These are phyloP conservation scores for Pterostichus madidus DNA, from an alignment of 2,888 invertebrate genomes.

Conservation along the genomic window DNA sequence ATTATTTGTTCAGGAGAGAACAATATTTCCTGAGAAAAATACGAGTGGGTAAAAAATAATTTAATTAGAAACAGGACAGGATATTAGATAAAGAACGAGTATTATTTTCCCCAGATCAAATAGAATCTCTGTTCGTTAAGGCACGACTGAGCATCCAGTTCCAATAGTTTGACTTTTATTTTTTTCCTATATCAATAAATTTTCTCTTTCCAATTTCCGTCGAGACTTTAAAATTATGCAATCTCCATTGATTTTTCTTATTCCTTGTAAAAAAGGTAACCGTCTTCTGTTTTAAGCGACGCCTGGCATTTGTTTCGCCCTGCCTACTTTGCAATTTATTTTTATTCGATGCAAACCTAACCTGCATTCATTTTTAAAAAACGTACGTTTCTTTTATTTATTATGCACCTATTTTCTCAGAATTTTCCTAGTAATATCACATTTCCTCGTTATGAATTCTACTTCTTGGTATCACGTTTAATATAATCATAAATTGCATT, in stretches of 20 bases:
- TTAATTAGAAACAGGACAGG: constrained; percentile 49
- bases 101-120: constrained; percentile 53
- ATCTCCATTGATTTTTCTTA: constrained; percentile 63
- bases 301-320: constrained; percentile 42
- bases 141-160: constrained; percentile 57
- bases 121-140: constrained; percentile 56
- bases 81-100: constrained; percentile 48
- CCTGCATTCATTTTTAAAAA: constrained; percentile 15
- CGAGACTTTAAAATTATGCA: constrained; percentile 66
- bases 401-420: not conserved
- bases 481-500: not conserved
- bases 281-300: constrained; percentile 50
- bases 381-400: constrained; percentile 14
- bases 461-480: not conserved
- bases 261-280: constrained; percentile 56
- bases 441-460: no score
- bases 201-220: constrained; percentile 65
- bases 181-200: constrained; percentile 65
- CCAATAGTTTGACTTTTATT: constrained; percentile 58
- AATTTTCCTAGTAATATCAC: not conserved
- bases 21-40: constrained; percentile 25
- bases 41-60: constrained; percentile 34
- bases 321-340: constrained; percentile 49
- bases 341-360: constrained; percentile 28
- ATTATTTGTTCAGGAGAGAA: constrained; percentile 36